Evolutionary conservation across 2,113 vertebrate genomes (phyloP).

Genomic region (Spea multiplicata): DNA sequence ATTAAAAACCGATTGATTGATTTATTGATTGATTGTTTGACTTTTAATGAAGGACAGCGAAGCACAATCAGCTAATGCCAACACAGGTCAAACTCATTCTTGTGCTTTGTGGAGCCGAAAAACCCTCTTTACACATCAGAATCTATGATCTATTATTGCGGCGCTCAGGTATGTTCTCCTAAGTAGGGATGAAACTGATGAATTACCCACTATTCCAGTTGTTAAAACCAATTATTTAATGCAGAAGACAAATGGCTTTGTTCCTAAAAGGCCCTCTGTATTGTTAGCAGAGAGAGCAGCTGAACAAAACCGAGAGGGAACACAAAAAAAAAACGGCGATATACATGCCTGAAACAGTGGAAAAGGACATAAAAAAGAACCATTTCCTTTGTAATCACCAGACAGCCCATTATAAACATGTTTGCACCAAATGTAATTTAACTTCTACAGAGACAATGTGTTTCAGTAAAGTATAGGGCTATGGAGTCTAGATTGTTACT

Average conservation of each 20-base stretch:
- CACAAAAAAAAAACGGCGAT: constrained; percentile 17
- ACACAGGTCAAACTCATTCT: too few species aligned
- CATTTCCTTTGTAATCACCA: constrained; percentile 9
- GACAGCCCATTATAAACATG: constrained; percentile 31
- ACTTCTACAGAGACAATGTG: background rate
- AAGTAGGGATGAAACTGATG: constrained; percentile 33
- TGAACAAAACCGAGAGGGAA: background rate
- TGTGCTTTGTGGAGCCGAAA: constrained; percentile 5
- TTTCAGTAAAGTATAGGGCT: background rate
- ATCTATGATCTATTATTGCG: constrained; percentile 11
- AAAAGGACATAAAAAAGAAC: background rate
- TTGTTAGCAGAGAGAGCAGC: constrained; percentile 10
- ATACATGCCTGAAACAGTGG: background rate
- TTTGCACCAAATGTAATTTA: background rate
- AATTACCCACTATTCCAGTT: constrained; percentile 31
- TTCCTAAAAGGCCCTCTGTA: constrained; percentile 46
- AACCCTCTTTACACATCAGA: constrained; percentile 15
- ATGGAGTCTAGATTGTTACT: background rate
- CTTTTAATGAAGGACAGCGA: too few species aligned
- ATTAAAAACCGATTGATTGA: too few species aligned
- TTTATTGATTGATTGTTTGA: too few species aligned
- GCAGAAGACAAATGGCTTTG: background rate
- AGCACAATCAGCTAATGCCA: too few species aligned
- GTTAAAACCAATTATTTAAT: constrained; percentile 38
- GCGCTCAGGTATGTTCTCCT: constrained; percentile 2